Percentiles rank a stretch among this genome's conserved stretches.
Conservation (phyloP, 37 sponge, comb jelly and placozoan species). For the Corticium candelabrum region DNA sequence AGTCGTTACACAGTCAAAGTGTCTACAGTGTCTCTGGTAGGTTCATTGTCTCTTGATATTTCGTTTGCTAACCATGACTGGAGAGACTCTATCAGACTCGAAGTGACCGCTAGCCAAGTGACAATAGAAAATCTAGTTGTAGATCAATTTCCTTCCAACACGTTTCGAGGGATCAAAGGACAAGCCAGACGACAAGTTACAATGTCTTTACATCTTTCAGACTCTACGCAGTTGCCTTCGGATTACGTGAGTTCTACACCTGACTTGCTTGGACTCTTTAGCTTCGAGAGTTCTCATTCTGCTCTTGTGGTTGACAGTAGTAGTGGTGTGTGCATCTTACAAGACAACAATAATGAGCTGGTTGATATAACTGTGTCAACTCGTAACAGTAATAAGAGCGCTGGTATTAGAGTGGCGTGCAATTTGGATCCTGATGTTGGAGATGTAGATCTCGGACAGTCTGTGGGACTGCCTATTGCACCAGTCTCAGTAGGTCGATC, state of each 20-base stretch:
- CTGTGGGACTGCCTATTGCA: not conserved
- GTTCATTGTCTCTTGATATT: not conserved
- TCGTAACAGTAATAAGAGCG: not conserved
- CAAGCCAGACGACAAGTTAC: not conserved
- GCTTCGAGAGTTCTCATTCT: not conserved
- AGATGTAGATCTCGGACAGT: slow-evolving; percentile 1
- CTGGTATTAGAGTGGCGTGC: not conserved
- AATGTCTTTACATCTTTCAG: not conserved
- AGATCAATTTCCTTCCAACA: not conserved
- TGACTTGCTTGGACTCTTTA: not conserved
- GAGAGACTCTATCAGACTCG: too few relatives aligned
- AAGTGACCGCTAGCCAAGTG: not conserved
- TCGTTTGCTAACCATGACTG: not conserved
- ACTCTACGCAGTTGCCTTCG: not conserved
- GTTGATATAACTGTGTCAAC: not conserved
- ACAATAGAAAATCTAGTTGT: not conserved
- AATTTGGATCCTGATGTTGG: slow-evolving; percentile 1
- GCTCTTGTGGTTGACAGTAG: not conserved
- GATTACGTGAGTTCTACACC: too few relatives aligned
- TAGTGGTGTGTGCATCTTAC: not conserved
- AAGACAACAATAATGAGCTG: not conserved
- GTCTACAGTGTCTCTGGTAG: too few relatives aligned
- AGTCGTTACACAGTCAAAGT: too few relatives aligned
- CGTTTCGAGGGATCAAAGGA: not conserved
- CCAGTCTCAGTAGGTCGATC: not conserved